Percentiles rank a stretch among this genome's conserved stretches.
Conservation (phyloP, 2,888 invertebrate genomes). For the Syrphus vitripennis region DNA sequence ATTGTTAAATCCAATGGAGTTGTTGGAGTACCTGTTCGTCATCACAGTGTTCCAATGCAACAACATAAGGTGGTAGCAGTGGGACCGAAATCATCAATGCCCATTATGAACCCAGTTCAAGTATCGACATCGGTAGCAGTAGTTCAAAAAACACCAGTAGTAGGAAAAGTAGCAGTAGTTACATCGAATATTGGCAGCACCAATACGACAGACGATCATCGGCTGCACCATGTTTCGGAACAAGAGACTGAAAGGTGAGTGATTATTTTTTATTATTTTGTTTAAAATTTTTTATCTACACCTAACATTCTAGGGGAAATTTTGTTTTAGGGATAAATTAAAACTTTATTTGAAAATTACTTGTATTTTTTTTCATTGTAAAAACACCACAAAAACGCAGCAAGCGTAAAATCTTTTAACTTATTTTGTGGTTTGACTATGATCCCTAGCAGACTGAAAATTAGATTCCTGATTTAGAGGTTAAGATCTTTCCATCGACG, state of each 20-base stretch:
- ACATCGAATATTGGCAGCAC: slow-evolving; percentile 57
- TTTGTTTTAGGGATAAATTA: too few relatives aligned
- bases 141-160: too few relatives aligned
- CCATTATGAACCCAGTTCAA: slow-evolving; percentile 55
- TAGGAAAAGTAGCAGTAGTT: slow-evolving; percentile 35
- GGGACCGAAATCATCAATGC: slow-evolving; percentile 36
- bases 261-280: not conserved
- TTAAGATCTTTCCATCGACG: too few relatives aligned
- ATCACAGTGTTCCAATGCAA: slow-evolving; percentile 41
- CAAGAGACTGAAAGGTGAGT: slow-evolving; percentile 82
- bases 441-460: too few relatives aligned
- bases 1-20: not conserved
- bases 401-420: too few relatives aligned
- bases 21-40: slow-evolving; percentile 27
- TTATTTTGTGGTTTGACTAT: too few relatives aligned
- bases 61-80: not conserved
- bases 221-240: slow-evolving; percentile 77
- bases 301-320: not conserved
- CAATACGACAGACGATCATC: slow-evolving; percentile 59
- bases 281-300: not conserved
- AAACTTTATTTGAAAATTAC: too few relatives aligned
- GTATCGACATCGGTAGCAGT: slow-evolving; percentile 53
- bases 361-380: too few relatives aligned
- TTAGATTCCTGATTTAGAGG: too few relatives aligned
- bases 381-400: too few relatives aligned